Conservation (phyloP, 2,888 invertebrate genomes). For the Cheilosia pagana region DNA sequence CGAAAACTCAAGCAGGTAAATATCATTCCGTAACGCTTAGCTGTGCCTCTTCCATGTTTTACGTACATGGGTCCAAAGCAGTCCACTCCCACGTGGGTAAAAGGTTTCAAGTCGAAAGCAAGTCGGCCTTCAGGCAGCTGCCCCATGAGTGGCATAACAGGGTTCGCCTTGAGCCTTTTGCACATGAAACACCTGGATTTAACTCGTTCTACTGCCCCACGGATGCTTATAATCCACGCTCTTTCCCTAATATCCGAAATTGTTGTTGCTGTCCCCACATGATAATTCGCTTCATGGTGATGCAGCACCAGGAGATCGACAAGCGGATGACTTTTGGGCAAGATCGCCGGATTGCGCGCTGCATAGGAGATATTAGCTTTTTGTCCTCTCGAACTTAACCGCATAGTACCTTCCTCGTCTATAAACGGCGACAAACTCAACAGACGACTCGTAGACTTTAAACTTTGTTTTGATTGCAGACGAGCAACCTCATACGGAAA, state of each 20-base stretch:
- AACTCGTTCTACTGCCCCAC: neutral
- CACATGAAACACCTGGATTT: too few species aligned
- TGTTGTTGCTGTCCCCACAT: conserved; percentile 2
- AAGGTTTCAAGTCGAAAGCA: conserved; percentile 1
- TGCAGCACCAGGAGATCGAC: conserved; percentile 11
- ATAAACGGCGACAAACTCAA: conserved; percentile 14
- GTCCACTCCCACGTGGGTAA: conserved; percentile 28
- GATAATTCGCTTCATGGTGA: conserved; percentile 17
- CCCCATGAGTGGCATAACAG: conserved; percentile 7
- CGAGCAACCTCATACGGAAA: conserved; percentile 11
- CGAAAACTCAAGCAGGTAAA: conserved; percentile 14
- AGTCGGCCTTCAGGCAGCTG: conserved; percentile 8
- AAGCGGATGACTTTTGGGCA: conserved; percentile 9
- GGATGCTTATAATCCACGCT: conserved; percentile 23
- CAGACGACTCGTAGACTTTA: neutral
- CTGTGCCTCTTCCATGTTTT: conserved; percentile 10
- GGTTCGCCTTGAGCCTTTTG: conserved; percentile 2
- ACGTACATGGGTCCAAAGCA: conserved; percentile 18
- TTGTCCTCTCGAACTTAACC: conserved; percentile 13
- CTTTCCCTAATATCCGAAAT: conserved; percentile 27
- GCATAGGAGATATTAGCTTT: conserved; percentile 2
- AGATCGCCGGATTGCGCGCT: conserved; percentile 15
- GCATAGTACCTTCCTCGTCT: conserved; percentile 22
- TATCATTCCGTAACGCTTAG: conserved; percentile 33
- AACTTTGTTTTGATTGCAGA: neutral